Conservation (phyloP, 1,140 invertebrate species). For the Bilobella aurantiaca region DNA sequence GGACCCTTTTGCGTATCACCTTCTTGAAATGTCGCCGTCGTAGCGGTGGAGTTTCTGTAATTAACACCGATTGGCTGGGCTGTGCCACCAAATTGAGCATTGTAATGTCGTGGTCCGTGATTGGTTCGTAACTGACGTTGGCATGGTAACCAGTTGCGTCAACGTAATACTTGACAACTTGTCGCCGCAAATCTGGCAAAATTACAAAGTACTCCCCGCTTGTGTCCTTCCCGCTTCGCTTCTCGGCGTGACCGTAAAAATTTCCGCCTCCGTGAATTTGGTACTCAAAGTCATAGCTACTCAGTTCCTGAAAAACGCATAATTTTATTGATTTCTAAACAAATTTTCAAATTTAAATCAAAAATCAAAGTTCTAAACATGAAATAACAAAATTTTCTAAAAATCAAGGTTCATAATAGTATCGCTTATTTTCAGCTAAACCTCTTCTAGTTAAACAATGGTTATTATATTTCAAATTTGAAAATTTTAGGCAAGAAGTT, state of each 20-base stretch:
- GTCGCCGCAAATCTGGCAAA: slow-evolving; percentile 58
- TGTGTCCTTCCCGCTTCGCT: slow-evolving; percentile 63
- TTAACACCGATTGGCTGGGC: neutral
- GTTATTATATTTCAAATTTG: too few relatives aligned
- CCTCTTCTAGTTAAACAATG: too few relatives aligned
- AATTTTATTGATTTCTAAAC: too few relatives aligned
- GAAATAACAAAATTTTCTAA: too few relatives aligned
- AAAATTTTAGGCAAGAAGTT: too few relatives aligned
- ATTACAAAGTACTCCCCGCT: slow-evolving; percentile 73
- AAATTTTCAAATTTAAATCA: too few relatives aligned
- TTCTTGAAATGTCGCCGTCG: neutral
- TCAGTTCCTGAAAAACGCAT: neutral
- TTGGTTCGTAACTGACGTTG: slow-evolving; percentile 62
- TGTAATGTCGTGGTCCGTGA: neutral
- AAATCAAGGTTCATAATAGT: too few relatives aligned
- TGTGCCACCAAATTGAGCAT: neutral
- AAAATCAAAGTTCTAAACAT: too few relatives aligned
- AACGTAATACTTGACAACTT: slow-evolving; percentile 65
- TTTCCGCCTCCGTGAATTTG: slow-evolving; percentile 28
- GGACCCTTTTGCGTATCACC: neutral
- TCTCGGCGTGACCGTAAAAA: slow-evolving; percentile 44
- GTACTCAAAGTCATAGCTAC: slow-evolving; percentile 29
- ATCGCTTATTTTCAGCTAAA: too few relatives aligned
- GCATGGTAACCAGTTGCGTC: slow-evolving; percentile 70
- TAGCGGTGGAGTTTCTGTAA: neutral